Percentiles rank a stretch among this genome's conserved stretches.
Conservation (phyloP, 1,140 invertebrate species). For the Augochlora pura region DNA sequence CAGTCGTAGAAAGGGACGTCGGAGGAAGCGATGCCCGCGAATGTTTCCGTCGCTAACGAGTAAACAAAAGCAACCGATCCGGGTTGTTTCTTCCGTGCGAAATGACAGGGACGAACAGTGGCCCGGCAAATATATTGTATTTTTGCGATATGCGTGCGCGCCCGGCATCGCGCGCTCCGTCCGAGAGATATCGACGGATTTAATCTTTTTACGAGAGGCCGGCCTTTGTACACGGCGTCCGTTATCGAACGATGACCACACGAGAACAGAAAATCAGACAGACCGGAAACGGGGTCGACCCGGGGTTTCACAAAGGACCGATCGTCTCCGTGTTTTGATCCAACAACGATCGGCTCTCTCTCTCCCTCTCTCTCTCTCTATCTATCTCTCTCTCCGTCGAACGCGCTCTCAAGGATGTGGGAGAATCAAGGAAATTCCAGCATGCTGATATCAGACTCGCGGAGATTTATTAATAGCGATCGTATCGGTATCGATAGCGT, state of each 20-base stretch:
- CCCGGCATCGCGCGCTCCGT: background rate
- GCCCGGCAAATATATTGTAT: background rate
- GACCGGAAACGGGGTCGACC: conserved; percentile 19
- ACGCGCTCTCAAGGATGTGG: background rate
- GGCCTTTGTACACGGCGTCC: background rate
- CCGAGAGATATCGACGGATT: background rate
- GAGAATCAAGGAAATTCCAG: conserved; percentile 30
- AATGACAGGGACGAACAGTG: background rate
- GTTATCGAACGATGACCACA: background rate
- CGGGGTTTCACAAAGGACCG: background rate
- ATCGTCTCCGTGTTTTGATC: background rate
- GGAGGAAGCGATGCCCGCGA: background rate
- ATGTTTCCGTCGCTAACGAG: background rate
- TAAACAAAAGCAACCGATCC: background rate
- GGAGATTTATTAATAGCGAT: conserved; percentile 23
- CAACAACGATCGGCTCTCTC: no score
- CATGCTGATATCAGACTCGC: conserved; percentile 21
- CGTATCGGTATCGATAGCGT: background rate
- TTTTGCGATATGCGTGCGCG: no score
- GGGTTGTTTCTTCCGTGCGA: background rate
- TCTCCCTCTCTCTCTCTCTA: no score
- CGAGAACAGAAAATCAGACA: conserved; percentile 20
- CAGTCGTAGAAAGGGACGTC: background rate
- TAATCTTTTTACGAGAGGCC: background rate
- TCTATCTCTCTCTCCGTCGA: background rate